Percentiles rank a stretch among this genome's conserved stretches.
These are phyloP conservation scores for Gallinago paraguaiae DNA, from an alignment of 2,113 vertebrate species.

Conservation along the genomic window DNA sequence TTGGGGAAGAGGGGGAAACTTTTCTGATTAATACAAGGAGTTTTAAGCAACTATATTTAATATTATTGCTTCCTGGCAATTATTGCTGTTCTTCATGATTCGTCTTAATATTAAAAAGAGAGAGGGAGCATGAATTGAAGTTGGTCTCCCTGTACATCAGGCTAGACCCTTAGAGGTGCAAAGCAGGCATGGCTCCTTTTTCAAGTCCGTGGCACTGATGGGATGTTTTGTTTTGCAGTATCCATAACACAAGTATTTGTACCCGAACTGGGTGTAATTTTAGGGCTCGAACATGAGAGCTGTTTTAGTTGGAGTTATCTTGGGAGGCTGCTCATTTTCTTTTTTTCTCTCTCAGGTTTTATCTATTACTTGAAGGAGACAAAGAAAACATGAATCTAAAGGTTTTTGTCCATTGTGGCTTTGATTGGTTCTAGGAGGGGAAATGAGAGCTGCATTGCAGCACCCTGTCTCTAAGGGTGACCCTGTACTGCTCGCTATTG, in stretches of 20 bases:
- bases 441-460: not conserved
- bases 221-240: not conserved
- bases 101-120: not conserved
- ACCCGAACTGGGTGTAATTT: not conserved
- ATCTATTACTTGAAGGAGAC: not conserved
- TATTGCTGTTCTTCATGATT: not conserved
- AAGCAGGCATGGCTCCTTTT: not conserved
- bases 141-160: not conserved
- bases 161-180: not conserved
- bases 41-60: not conserved
- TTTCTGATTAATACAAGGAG: not conserved
- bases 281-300: not conserved
- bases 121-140: fast-evolving
- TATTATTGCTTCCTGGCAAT: not conserved
- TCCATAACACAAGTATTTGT: not conserved
- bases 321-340: not conserved
- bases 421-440: not conserved
- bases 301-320: not conserved
- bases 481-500: not conserved
- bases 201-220: not conserved
- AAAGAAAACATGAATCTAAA: not conserved
- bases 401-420: not conserved
- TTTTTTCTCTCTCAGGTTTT: not conserved
- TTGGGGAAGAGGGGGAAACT: not conserved
- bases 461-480: not conserved